Percentiles rank a stretch among this genome's conserved stretches.
Evolutionary conservation across 2,113 vertebrate genomes (phyloP).

Genomic region (Eurypyga helias): DNA sequence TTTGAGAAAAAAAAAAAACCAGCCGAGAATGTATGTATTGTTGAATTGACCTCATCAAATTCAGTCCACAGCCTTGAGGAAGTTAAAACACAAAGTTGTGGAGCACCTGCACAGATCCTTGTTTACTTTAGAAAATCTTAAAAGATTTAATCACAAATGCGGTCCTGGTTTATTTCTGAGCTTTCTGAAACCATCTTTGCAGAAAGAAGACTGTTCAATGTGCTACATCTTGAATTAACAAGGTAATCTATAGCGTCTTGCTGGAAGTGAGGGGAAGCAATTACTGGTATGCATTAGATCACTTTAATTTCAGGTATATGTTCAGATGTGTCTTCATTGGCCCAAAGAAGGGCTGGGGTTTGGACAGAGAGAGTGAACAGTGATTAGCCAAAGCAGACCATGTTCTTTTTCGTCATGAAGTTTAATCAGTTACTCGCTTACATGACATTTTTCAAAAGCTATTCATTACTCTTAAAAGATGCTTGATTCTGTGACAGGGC

Average conservation of each 20-base stretch:
- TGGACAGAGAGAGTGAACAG: not conserved
- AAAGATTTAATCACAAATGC: slow-evolving; percentile 2
- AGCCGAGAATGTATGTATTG: not conserved
- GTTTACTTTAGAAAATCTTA: slow-evolving; percentile 7
- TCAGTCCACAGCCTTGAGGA: not conserved
- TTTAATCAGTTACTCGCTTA: slow-evolving; percentile 31
- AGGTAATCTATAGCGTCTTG: slow-evolving; percentile 57
- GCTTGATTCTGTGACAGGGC: not conserved
- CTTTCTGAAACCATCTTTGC: slow-evolving; percentile 5
- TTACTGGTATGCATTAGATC: slow-evolving; percentile 36
- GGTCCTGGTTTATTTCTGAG: slow-evolving; percentile 18
- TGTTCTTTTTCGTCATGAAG: slow-evolving; percentile 42
- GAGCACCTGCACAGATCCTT: slow-evolving; percentile 20
- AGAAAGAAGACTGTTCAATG: slow-evolving; percentile 4
- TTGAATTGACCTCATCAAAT: slow-evolving; percentile 35
- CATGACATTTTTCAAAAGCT: slow-evolving; percentile 57
- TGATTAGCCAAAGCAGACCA: slow-evolving; percentile 58
- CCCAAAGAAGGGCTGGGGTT: not conserved
- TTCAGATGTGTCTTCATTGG: slow-evolving; percentile 9
- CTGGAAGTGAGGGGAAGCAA: slow-evolving; percentile 31
- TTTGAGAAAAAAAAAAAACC: not conserved
- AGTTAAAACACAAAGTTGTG: not conserved
- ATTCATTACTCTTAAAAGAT: slow-evolving; percentile 32
- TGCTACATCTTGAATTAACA: slow-evolving; percentile 41
- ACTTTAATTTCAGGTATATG: slow-evolving; percentile 23